Base-by-base conservation (phyloP, 2,797 vertebrate genomes). In the Urophycis tenuis region DNA sequence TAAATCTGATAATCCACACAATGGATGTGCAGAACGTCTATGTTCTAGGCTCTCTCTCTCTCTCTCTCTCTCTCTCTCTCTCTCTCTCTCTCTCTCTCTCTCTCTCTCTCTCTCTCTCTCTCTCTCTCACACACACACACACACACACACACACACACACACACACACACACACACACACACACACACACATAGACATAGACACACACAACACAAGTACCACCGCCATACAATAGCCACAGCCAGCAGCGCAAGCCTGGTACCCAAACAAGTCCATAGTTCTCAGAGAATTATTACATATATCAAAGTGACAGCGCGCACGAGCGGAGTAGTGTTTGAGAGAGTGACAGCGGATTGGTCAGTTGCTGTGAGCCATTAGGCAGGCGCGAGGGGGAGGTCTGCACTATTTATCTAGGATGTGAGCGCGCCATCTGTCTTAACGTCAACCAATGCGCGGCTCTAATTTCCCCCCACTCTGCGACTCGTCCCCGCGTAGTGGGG, bases 351-450 rank as follows among this genome's bases (percentile, higher is more conserved):
- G 78, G 77, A 86, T 84, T 82, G 81, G 81, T 76, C 74, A 79
- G 41, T 71, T 35, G 75, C 80, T 77, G 80, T 77, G 80, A 79
- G 74, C 74, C 77, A 82, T 82, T 75, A 77, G 76, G 60, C 73
- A 31, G 76, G 75, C 79, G 34, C 77, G 74, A 72, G 70, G 77
- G 84, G 67, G 84, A 72, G 84, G 85, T 82, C 80, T 83, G 80
- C 72, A 85, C 82, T 84, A 85, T 90, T 90, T 88, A 88, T 86
- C 85, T 74, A 84, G 79, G 80, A 84, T 79, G 75, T 74, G 76
- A 81, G 78, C 45, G 39, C 70, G 78, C 82, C 86, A 87, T 88
- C 85, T 85, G 87, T 88, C 84, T 87, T 79, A 77, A 83, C 73
- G 75, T 86, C 82, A 85, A 74, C 87, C 89, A 88, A 87, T 86